Evolutionary conservation across 2,888 invertebrate genomes (phyloP), one percentile per base, ranked within the genome.

Genomic region (Hyles lineata): DNA sequence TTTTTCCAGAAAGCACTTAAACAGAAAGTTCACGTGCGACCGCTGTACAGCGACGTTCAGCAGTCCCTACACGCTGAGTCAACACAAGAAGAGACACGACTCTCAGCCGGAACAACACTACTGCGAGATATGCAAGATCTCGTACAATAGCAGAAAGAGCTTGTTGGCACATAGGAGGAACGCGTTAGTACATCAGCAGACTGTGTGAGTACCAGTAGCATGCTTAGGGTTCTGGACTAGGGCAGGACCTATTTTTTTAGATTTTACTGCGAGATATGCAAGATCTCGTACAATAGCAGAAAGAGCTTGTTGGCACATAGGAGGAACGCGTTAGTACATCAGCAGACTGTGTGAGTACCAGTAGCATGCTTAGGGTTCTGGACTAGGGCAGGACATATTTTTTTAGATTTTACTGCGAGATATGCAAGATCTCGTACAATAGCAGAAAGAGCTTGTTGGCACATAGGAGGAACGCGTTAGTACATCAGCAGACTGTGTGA

Each of bases 61-160:
- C 73, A 92, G 89, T 21, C 94, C 94, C 0, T 92, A 93, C 83
- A 87, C 89, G 0, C 78, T 92, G 1, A 83, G 78, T 0, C 85
- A 86, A 7, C 93, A 93, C 71, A 85, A 85, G 69, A 88, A 85
- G 72, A 83, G 76, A 8, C 93, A 92, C 75, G 15, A 6, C 0
- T 3, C 19, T 0, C 72, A 73, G 0, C 43, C 43, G 0, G 63
- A 72, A 4, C 50, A 76, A 4, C 81, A 85, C 59, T 81, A 78
- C 73, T 91, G 90, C 69, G 75, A 73, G 0, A 73, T 77, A 0
- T 91, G 92, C 71, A 82, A 83, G 1, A 69, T 83, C 1, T 76
- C 80, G 0, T 92, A 86, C 74, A 73, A 55, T 6, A 81, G 76
- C 0, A 80, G 84, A 29, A 92, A 90, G 74, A 85, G 88, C 19